Percentiles rank a stretch among this genome's conserved stretches.
phyloP scores from a whole-genome alignment of 2,797 vertebrate genomes.

The Hyperoplus immaculatus region DNA sequence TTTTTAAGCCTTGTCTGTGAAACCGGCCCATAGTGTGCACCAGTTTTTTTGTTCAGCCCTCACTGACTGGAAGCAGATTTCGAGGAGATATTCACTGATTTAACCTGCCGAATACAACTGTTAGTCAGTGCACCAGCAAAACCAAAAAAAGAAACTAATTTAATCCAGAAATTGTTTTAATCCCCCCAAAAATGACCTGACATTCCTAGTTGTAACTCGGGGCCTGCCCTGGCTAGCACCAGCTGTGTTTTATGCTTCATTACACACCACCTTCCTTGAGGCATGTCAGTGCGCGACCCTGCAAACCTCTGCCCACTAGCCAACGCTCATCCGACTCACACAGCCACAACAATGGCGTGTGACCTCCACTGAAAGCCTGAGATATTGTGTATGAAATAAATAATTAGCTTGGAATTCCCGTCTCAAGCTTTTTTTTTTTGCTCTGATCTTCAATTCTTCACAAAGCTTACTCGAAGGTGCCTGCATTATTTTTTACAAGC shows the following conservation, averaged over 20 bases:
- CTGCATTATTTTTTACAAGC: constrained; percentile 65
- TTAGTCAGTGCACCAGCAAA: constrained; percentile 19
- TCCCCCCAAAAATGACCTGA: constrained; percentile 77
- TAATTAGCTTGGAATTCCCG: constrained; percentile 40
- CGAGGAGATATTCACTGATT: too few relatives aligned
- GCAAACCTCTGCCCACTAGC: constrained; percentile 76
- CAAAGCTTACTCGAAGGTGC: constrained; percentile 47
- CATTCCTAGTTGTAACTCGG: constrained; percentile 73
- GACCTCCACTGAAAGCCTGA: constrained; percentile 68
- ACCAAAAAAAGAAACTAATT: constrained; percentile 42
- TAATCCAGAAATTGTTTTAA: constrained; percentile 63
- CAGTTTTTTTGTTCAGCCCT: too few relatives aligned
- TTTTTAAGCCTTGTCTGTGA: too few relatives aligned
- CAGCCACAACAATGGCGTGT: constrained; percentile 54
- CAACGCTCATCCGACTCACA: constrained; percentile 44
- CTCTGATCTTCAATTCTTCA: constrained; percentile 29
- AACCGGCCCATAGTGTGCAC: too few relatives aligned
- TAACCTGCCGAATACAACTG: constrained; percentile 27
- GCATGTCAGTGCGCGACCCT: constrained; percentile 79
- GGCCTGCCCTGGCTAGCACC: constrained; percentile 82
- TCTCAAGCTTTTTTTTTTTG: not conserved
- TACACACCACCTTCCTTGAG: constrained; percentile 80
- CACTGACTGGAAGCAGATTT: too few relatives aligned
- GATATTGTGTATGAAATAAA: constrained; percentile 48
- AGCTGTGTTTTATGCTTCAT: constrained; percentile 87